phyloP scores from a whole-genome alignment of 2,888 invertebrate species.

The Macropis europaea region DNA sequence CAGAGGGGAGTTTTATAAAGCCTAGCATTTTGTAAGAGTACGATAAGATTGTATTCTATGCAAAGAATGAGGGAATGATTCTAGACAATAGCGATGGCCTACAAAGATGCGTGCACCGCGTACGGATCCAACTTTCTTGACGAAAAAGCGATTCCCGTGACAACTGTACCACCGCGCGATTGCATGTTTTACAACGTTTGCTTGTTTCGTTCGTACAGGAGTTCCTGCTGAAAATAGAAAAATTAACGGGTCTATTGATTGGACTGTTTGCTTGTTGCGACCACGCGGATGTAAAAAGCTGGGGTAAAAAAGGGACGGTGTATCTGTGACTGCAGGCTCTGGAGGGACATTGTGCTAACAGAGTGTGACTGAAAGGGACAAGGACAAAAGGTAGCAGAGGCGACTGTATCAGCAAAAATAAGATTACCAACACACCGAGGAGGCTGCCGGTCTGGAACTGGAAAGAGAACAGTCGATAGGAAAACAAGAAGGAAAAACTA shows the following conservation, averaged over 20 bases:
- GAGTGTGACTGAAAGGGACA: constrained; percentile 10
- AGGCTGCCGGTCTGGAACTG: not conserved
- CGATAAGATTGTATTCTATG: not conserved
- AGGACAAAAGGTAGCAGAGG: constrained; percentile 21
- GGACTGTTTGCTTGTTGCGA: too few relatives aligned
- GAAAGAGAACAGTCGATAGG: constrained; percentile 20
- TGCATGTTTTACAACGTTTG: not conserved
- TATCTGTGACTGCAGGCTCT: not conserved
- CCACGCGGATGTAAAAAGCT: too few relatives aligned
- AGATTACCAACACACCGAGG: constrained; percentile 33
- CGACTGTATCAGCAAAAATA: constrained; percentile 33
- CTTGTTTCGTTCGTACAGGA: constrained; percentile 1
- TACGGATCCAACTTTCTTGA: constrained; percentile 4
- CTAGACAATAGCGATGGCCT: constrained; percentile 21
- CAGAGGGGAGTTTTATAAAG: too few relatives aligned
- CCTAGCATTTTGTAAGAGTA: not conserved
- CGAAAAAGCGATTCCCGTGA: not conserved
- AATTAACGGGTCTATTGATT: too few relatives aligned
- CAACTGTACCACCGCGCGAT: not conserved
- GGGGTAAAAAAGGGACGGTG: not conserved
- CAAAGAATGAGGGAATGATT: constrained; percentile 16
- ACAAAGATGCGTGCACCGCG: constrained; percentile 18
- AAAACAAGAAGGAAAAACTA: constrained; percentile 19
- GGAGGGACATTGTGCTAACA: constrained; percentile 10
- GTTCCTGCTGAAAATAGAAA: too few relatives aligned